These are phyloP conservation scores for Melanargia galathea DNA, from an alignment of 2,888 invertebrate genomes.

Conservation along the genomic window DNA sequence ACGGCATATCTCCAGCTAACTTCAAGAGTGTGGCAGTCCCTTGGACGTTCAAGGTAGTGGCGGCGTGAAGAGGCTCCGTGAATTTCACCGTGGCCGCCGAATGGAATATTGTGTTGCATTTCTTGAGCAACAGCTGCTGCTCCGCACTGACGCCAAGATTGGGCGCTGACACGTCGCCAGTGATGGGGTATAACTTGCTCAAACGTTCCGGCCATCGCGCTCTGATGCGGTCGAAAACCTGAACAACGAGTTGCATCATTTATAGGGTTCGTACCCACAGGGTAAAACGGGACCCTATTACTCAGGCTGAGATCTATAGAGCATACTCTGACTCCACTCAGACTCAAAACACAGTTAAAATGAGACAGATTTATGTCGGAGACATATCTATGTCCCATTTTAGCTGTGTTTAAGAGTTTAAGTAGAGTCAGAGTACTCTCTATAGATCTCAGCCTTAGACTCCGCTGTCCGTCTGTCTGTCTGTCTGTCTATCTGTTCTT, in stretches of 20 bases:
- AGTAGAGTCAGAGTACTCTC: too few species aligned
- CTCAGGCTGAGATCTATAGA: too few species aligned
- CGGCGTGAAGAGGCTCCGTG: slow-evolving; percentile 93
- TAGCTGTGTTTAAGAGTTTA: too few species aligned
- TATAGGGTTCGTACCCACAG: neutral
- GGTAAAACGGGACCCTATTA: too few species aligned
- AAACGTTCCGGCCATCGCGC: slow-evolving; percentile 84
- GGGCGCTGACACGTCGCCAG: slow-evolving; percentile 89
- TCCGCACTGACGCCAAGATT: slow-evolving; percentile 86
- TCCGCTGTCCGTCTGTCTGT: too few species aligned
- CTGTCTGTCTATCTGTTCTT: too few species aligned
- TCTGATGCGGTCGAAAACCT: slow-evolving; percentile 88
- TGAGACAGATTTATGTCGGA: too few species aligned
- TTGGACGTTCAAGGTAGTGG: slow-evolving; percentile 93
- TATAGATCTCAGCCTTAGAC: too few species aligned
- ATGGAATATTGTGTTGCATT: slow-evolving; percentile 94
- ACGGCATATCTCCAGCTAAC: slow-evolving; percentile 90
- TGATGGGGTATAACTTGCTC: slow-evolving; percentile 85
- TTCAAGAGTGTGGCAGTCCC: slow-evolving; percentile 93
- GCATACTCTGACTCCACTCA: too few species aligned
- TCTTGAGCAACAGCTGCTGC: slow-evolving; percentile 84
- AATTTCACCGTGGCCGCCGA: slow-evolving; percentile 98
- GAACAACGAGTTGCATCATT: slow-evolving; percentile 18
- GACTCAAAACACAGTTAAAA: too few species aligned
- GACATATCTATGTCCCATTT: too few species aligned